These are phyloP conservation scores for Meles meles DNA, from an alignment of 2,113 vertebrate genomes.

Conservation along the genomic window DNA sequence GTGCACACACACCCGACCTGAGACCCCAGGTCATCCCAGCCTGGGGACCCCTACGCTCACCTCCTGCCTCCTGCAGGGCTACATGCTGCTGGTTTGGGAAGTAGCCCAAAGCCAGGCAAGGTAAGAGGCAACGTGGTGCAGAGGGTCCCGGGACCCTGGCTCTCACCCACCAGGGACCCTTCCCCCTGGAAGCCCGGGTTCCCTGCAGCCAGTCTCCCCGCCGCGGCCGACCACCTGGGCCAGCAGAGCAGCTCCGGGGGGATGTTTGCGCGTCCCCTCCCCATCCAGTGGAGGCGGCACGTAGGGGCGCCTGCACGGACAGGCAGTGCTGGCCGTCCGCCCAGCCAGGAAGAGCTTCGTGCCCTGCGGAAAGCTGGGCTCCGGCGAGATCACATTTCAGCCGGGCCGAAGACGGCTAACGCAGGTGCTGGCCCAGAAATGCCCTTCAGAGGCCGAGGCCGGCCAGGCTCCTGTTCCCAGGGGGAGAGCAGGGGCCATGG, in stretches of 20 bases:
- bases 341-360: background rate
- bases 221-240: background rate
- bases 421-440: background rate
- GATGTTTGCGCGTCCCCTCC: fast-evolving
- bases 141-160: background rate
- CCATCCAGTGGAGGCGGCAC: background rate
- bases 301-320: background rate
- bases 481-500: background rate
- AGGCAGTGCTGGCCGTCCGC: background rate
- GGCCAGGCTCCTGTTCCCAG: background rate
- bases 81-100: background rate
- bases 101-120: background rate
- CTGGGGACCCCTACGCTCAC: background rate
- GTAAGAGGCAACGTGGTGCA: fast-evolving
- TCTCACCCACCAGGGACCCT: background rate
- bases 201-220: fast-evolving
- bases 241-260: background rate
- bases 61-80: background rate
- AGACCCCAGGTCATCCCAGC: background rate
- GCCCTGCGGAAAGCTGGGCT: background rate
- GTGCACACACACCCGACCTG: background rate
- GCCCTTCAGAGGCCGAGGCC: slow-evolving; percentile 27
- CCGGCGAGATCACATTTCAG: background rate
- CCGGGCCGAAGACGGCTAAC: background rate
- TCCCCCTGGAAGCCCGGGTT: background rate